Percentiles rank a stretch among this genome's conserved stretches.
phyloP scores from a whole-genome alignment of 2,113 vertebrate genomes.

The Clarias magur region DNA sequence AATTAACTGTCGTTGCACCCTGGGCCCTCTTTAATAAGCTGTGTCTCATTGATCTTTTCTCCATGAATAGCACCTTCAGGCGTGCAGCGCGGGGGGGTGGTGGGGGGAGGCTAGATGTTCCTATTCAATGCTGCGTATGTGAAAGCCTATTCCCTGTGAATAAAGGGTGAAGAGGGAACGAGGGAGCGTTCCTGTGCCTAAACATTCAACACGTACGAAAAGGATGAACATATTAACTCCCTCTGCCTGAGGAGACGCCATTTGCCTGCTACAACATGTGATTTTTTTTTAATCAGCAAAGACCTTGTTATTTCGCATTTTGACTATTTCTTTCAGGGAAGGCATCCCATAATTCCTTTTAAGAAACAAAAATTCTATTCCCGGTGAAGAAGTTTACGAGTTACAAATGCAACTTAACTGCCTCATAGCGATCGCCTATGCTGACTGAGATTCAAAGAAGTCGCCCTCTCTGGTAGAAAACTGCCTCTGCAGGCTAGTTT shows the following conservation, averaged over 20 bases:
- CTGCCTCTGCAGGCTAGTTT: not conserved
- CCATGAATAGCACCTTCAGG: slow-evolving; percentile 43
- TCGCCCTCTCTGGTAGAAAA: not conserved
- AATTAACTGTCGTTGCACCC: slow-evolving; percentile 63
- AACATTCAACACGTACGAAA: not conserved
- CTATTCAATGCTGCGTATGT: slow-evolving; percentile 42
- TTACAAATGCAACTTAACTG: not conserved
- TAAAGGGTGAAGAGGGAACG: not conserved
- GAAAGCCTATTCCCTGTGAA: slow-evolving; percentile 31
- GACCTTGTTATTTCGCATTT: not conserved
- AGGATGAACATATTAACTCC: not conserved
- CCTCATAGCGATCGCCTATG: not conserved
- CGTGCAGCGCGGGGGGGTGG: not conserved
- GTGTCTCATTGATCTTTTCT: slow-evolving; percentile 56
- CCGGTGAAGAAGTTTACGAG: not conserved
- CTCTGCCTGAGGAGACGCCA: not conserved
- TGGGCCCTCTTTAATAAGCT: slow-evolving; percentile 60
- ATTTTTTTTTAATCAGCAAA: not conserved
- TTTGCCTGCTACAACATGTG: not conserved
- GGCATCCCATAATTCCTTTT: not conserved
- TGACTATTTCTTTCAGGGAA: not conserved
- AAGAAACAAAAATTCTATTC: not conserved
- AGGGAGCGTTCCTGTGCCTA: not conserved
- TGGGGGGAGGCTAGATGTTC: slow-evolving; percentile 45
- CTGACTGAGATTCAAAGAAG: not conserved